These are phyloP conservation scores for Rhadina sibilatrix DNA, from an alignment of 2,113 vertebrate genomes.

Conservation along the genomic window DNA sequence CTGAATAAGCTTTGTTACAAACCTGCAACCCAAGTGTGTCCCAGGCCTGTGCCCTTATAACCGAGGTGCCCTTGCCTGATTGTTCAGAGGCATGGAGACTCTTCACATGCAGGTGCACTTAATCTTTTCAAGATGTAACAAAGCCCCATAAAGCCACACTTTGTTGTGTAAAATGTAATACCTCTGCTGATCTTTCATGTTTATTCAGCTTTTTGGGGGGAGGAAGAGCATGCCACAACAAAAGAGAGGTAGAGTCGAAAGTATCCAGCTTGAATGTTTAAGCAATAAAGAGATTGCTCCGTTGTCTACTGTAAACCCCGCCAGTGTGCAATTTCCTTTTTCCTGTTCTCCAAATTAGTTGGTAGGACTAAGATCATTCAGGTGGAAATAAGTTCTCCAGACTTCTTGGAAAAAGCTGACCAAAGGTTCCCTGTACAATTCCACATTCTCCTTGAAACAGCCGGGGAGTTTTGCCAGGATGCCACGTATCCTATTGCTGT, in stretches of 20 bases:
- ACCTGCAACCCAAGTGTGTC: background rate
- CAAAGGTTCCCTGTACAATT: background rate
- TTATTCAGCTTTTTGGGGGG: constrained; percentile 27
- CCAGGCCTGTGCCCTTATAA: background rate
- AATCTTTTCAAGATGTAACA: constrained; percentile 77
- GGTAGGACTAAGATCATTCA: constrained; percentile 60
- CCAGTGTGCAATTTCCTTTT: constrained; percentile 77
- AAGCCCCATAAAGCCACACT: constrained; percentile 54
- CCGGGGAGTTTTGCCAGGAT: background rate
- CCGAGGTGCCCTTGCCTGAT: background rate
- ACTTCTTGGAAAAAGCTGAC: constrained; percentile 7
- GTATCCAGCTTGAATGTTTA: constrained; percentile 48
- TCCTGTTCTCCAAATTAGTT: constrained; percentile 74
- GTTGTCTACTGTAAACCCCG: constrained; percentile 48
- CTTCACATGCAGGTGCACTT: constrained; percentile 69
- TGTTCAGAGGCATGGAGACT: constrained; percentile 7
- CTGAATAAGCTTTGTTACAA: background rate
- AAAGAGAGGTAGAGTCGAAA: constrained; percentile 10
- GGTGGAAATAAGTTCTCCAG: constrained; percentile 60
- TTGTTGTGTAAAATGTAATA: constrained; percentile 45
- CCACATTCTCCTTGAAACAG: background rate
- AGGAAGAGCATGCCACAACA: background rate
- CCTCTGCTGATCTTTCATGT: constrained; percentile 33
- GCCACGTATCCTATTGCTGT: background rate
- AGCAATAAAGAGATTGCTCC: constrained; percentile 67